Evolutionary conservation across 1,140 invertebrate species (phyloP), one percentile per base, ranked within the genome.

Genomic region (Heliconius hermathena): DNA sequence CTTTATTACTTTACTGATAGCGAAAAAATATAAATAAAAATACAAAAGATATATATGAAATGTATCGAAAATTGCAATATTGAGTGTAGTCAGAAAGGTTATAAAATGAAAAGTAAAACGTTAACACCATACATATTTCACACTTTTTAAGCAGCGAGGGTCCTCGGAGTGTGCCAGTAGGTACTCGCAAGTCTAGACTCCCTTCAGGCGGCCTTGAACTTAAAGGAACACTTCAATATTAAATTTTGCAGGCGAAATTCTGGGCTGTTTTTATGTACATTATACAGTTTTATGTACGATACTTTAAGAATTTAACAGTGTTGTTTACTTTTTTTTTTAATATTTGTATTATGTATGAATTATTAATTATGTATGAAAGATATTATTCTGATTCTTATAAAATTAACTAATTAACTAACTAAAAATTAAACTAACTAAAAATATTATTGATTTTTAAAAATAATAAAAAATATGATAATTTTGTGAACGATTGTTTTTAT

Each of bases 181-280:
- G 60, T 57, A 57, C 54, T 66, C 60, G 26, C 60, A 66, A 66
- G 60, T 66, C 60, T 66, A 66, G 60, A 66, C 60, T 66, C 60
- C 60, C 26, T 66, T 16, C 26, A 57, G 54, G 54, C 26, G 60
- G 60, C 60, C 60, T 66, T 66, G 60, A 66, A 66, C 60, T 66
- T 66, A 66, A 29, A 66, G 60, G 26, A 66, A 66, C 60, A n/a
- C 54, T 22, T 60, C 26, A 66, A 66, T 66, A 57, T 57, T 22
- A 66, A 66, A 66, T 66, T 66, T 66, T 66, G 49, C 22, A 16
- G 22, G 60, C 13, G 22, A 26, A 66, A 26, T 66, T 66, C 9
- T 22, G 54, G 6, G n/a, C 60, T 66, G 20, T 60, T 26, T 66
- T 66, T 29, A 16, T 26, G 26, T 26, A 26, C 4, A 3, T 57